A percentile compares a stretch with the other conserved stretches of the same genome.
Evolutionary conservation across 2,113 vertebrate genomes (phyloP).

Genomic region (Tursiops truncatus): DNA sequence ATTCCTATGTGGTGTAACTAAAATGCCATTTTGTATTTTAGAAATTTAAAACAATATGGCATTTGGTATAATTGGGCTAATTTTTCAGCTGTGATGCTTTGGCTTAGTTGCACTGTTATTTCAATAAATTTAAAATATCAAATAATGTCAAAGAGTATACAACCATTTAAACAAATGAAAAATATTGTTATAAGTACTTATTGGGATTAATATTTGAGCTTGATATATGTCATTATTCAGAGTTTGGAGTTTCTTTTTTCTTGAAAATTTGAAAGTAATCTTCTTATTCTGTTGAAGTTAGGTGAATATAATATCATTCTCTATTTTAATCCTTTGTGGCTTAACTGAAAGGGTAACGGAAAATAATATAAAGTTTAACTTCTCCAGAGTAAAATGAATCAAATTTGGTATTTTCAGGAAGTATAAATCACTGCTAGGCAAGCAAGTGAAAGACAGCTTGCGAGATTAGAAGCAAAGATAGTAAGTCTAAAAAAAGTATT

Average conservation of each 20-base stretch:
- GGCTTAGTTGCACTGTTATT: not conserved
- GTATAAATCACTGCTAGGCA: not conserved
- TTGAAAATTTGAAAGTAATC: not conserved
- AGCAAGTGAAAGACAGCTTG: not conserved
- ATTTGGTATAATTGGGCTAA: not conserved
- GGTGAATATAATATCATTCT: not conserved
- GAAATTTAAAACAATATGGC: not conserved
- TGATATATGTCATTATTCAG: not conserved
- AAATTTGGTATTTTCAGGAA: not conserved
- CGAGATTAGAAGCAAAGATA: constrained; percentile 1
- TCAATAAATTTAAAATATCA: not conserved
- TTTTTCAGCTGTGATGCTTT: not conserved
- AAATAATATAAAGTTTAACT: not conserved
- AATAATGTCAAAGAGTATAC: not conserved
- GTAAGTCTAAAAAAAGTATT: not conserved
- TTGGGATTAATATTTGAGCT: not conserved
- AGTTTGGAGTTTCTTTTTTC: not conserved
- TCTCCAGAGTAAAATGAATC: constrained; percentile 13
- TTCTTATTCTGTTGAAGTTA: not conserved
- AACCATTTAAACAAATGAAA: not conserved
- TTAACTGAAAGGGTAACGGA: not conserved
- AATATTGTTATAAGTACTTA: not conserved
- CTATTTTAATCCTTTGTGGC: not conserved
- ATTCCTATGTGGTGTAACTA: not conserved
- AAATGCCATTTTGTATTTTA: not conserved